These are phyloP conservation scores for Crax fasciolata DNA, from an alignment of 2,797 vertebrate genomes.

Conservation along the genomic window DNA sequence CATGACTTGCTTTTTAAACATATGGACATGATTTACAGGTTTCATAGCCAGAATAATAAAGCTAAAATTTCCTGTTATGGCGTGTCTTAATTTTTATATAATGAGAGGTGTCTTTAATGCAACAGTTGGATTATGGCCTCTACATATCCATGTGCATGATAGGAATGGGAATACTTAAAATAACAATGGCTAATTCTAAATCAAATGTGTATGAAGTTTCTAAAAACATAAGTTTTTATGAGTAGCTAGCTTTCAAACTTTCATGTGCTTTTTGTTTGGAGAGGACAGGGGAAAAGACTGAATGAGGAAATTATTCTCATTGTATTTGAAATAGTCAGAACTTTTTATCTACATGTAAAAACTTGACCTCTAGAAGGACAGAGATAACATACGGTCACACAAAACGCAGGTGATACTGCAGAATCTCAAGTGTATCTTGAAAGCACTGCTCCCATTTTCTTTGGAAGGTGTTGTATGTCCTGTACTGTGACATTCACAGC, in stretches of 20 bases:
- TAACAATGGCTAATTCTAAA: not conserved
- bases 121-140: not conserved
- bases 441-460: not conserved
- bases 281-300: not conserved
- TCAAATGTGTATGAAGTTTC: not conserved
- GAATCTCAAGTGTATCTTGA: not conserved
- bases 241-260: not conserved
- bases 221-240: not conserved
- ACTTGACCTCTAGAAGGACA: not conserved
- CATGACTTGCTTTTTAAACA: conserved; percentile 32
- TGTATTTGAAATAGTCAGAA: not conserved
- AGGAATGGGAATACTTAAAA: not conserved
- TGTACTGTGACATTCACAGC: not conserved
- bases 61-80: not conserved
- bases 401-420: not conserved
- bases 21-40: conserved; percentile 57
- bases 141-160: not conserved
- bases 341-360: not conserved
- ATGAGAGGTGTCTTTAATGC: not conserved
- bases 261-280: not conserved
- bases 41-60: conserved; percentile 25
- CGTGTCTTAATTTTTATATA: not conserved
- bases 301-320: not conserved
- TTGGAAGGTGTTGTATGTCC: not conserved
- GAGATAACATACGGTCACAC: not conserved